phyloP scores from a whole-genome alignment of 30 jellyfish, hydroid and myxozoan species.

The Aurelia coerulea region DNA sequence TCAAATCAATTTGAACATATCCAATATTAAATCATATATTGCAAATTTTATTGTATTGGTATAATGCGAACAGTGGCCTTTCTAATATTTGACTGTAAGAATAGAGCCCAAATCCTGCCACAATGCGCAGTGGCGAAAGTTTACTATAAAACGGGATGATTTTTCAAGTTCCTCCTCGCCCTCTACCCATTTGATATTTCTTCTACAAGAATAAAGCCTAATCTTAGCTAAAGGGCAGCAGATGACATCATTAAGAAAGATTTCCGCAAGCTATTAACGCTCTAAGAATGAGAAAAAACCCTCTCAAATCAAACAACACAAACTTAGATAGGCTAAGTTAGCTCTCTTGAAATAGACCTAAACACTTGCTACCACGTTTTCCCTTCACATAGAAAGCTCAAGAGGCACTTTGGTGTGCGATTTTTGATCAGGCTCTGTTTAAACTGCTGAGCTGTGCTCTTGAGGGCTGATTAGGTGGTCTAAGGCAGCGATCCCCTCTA shows the following conservation, averaged over 20 bases:
- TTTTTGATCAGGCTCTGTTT: constrained; percentile 7
- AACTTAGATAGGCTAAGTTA: not conserved
- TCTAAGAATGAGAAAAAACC: constrained; percentile 5
- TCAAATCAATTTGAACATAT: too few relatives aligned
- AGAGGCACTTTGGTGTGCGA: not conserved
- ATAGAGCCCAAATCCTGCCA: too few relatives aligned
- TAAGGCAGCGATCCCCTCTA: constrained; percentile 1
- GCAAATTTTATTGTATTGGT: too few relatives aligned
- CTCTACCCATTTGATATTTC: not conserved
- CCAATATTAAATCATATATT: too few relatives aligned
- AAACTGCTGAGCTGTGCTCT: not conserved
- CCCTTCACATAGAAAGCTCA: constrained; percentile 1
- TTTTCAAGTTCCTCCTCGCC: not conserved
- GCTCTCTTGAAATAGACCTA: constrained; percentile 23
- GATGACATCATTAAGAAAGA: constrained; percentile 7
- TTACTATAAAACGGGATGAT: too few relatives aligned
- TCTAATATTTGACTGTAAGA: too few relatives aligned
- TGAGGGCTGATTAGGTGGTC: constrained; percentile 57
- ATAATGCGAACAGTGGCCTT: too few relatives aligned
- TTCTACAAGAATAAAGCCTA: not conserved
- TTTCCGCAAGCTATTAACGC: constrained; percentile 27
- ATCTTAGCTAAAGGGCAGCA: not conserved
- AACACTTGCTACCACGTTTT: constrained; percentile 40
- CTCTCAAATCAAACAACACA: constrained; percentile 6
- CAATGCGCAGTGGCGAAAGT: too few relatives aligned